Conservation (phyloP, 2,113 vertebrate species). For the Saccopteryx leptura region DNA sequence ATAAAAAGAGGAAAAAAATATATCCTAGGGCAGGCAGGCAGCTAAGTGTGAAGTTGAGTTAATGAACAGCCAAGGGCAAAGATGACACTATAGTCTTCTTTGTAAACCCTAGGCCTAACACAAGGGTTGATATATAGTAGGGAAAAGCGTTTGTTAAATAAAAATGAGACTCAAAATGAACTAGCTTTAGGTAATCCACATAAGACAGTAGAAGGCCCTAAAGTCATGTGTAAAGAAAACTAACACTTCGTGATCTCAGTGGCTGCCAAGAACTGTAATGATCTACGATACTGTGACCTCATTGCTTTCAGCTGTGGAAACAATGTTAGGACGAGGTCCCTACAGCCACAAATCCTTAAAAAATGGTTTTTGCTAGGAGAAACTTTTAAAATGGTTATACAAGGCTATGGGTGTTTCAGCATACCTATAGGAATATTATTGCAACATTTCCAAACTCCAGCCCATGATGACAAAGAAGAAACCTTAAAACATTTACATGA, state of each 20-base stretch:
- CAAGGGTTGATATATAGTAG: neutral
- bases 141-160: neutral
- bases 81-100: neutral
- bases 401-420: neutral
- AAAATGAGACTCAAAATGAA: neutral
- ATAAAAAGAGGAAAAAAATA: too few relatives aligned
- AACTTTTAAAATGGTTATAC: neutral
- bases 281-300: neutral
- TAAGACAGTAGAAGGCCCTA: neutral
- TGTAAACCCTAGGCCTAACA: neutral
- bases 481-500: neutral
- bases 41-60: neutral
- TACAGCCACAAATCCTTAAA: slow-evolving; percentile 22
- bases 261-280: neutral
- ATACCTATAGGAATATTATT: neutral
- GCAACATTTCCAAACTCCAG: neutral
- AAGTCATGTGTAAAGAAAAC: neutral
- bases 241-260: neutral
- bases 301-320: neutral
- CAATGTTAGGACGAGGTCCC: neutral
- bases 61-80: slow-evolving; percentile 14
- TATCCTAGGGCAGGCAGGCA: neutral
- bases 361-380: slow-evolving; percentile 37
- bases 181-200: neutral
- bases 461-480: neutral